phyloP scores from a whole-genome alignment of 2,797 vertebrate genomes.

The Microhierax caerulescens region DNA sequence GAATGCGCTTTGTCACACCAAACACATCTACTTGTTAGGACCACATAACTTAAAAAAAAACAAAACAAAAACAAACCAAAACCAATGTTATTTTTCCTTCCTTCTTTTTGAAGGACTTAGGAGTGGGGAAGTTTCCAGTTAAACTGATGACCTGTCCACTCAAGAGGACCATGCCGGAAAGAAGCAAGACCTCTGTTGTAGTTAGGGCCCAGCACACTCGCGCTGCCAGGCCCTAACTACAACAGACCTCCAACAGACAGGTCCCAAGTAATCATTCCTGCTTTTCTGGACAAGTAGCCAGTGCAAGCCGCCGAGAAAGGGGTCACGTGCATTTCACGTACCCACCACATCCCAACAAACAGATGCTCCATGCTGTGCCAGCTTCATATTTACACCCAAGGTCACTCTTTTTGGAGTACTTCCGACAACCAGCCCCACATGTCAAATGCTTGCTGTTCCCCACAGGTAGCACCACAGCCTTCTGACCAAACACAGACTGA shows the following conservation, averaged over 20 bases:
- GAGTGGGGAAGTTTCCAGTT: background rate
- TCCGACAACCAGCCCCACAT: too few species aligned
- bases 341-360: background rate
- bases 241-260: background rate
- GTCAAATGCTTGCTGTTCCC: background rate
- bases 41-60: background rate
- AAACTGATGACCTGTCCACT: background rate
- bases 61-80: background rate
- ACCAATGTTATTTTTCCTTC: background rate
- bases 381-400: background rate
- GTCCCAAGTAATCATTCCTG: background rate
- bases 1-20: background rate
- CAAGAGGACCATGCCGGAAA: background rate
- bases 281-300: background rate
- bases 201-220: too few species aligned
- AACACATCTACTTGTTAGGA: background rate
- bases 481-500: background rate
- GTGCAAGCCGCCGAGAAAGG: background rate
- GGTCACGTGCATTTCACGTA: accelerated
- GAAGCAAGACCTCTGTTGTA: background rate
- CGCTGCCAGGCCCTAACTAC: too few species aligned
- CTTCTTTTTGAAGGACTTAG: background rate
- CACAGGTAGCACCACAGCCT: background rate
- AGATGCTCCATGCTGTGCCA: background rate
- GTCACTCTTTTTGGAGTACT: background rate